These are phyloP conservation scores for Aphrocallistes beatrix DNA, from an alignment of 37 sponge, comb jelly and placozoan genomes.

Conservation along the genomic window DNA sequence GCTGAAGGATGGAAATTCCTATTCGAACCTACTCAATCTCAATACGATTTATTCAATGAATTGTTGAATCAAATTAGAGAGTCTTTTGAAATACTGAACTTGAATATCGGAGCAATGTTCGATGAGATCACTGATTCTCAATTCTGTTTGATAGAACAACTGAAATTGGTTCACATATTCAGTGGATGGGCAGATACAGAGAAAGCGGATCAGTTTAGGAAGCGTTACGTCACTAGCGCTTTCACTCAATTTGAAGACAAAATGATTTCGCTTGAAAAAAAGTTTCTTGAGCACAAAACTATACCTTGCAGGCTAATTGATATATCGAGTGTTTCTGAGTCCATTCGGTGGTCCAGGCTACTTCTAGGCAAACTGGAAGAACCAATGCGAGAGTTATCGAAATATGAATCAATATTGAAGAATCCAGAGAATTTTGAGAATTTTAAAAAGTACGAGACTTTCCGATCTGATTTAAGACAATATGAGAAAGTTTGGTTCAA, in stretches of 20 bases:
- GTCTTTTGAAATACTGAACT: neutral
- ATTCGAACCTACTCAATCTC: neutral
- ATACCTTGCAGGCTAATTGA: neutral
- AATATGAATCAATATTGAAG: neutral
- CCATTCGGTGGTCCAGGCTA: neutral
- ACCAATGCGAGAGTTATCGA: neutral
- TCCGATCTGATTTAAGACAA: neutral
- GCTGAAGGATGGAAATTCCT: neutral
- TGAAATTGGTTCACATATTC: neutral
- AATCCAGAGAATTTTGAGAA: neutral
- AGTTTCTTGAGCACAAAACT: neutral
- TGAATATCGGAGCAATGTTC: neutral
- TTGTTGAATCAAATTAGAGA: neutral
- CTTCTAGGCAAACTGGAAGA: neutral
- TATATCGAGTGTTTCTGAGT: neutral
- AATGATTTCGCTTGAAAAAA: neutral
- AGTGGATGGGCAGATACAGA: neutral
- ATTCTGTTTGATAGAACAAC: neutral
- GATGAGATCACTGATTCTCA: neutral
- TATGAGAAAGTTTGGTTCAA: constrained; percentile 9
- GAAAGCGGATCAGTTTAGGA: neutral
- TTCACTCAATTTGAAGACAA: constrained; percentile 8
- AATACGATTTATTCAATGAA: neutral
- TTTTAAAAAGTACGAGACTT: neutral
- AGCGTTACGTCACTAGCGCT: neutral